These are phyloP conservation scores for Gonioctena quinquepunctata DNA, from an alignment of 1,140 invertebrate species.

Conservation along the genomic window DNA sequence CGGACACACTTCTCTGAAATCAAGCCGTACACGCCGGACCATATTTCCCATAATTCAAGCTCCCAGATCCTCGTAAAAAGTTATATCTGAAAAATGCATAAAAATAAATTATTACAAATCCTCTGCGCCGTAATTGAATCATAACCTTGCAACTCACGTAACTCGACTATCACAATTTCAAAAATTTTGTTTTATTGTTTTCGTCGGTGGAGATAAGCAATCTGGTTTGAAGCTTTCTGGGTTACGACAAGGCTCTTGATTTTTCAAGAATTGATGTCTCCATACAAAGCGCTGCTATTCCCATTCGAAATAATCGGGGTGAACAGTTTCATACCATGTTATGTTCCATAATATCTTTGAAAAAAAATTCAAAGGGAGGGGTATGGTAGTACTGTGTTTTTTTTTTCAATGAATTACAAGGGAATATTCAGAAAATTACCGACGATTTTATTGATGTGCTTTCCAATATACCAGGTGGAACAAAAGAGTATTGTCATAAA, in stretches of 20 bases:
- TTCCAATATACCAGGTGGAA: too few species aligned
- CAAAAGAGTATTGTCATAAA: too few species aligned
- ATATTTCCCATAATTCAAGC: constrained; percentile 10
- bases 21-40: not conserved
- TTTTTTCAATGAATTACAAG: too few species aligned
- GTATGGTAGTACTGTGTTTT: too few species aligned
- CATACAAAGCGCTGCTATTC: too few species aligned
- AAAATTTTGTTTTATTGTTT: constrained; percentile 29
- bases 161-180: constrained; percentile 29
- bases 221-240: not conserved
- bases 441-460: too few species aligned
- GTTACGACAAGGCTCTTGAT: not conserved
- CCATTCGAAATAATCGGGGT: too few species aligned
- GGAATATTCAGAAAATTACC: too few species aligned
- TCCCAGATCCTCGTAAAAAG: constrained; percentile 6
- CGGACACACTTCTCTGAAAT: constrained; percentile 24
- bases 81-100: constrained; percentile 20
- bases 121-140: constrained; percentile 29
- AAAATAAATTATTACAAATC: constrained; percentile 15
- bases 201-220: not conserved
- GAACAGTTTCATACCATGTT: too few species aligned
- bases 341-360: too few species aligned
- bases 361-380: too few species aligned
- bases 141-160: constrained; percentile 35
- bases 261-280: not conserved